These are phyloP conservation scores for Diadumene lineata DNA, from an alignment of 92 coral and sea anemone species.

Conservation along the genomic window DNA sequence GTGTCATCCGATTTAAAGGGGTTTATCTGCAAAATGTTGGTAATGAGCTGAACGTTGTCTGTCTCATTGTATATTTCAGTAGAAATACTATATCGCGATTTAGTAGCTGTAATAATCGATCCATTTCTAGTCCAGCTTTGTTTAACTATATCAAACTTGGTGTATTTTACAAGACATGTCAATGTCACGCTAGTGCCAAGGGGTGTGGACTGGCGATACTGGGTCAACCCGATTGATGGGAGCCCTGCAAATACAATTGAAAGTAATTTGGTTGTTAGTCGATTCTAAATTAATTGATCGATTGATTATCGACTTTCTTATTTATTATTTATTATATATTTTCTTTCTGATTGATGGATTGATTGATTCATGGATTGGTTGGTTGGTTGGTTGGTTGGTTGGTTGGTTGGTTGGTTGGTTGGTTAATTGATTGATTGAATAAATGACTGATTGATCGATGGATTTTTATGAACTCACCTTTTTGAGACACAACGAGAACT, in stretches of 20 bases:
- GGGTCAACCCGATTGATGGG: not conserved
- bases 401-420: too few species aligned
- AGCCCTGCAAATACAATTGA: not conserved
- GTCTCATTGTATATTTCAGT: not conserved
- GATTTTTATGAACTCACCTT: not conserved
- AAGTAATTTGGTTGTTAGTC: not conserved
- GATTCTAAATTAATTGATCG: too few species aligned
- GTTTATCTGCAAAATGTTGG: not conserved
- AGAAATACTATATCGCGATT: not conserved
- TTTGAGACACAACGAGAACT: not conserved
- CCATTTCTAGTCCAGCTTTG: slow-evolving; percentile 16
- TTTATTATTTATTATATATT: too few species aligned
- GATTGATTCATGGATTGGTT: too few species aligned
- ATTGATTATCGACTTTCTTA: too few species aligned
- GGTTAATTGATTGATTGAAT: too few species aligned
- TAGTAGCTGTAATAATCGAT: not conserved
- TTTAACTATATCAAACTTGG: not conserved
- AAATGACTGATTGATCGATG: too few species aligned
- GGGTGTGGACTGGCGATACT: not conserved
- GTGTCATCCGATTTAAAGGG: slow-evolving; percentile 1
- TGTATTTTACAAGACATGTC: not conserved
- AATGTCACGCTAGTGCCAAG: not conserved
- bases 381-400: too few species aligned
- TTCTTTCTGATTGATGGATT: too few species aligned
- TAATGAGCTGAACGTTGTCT: not conserved